phyloP scores from a whole-genome alignment of 2,797 vertebrate species.

The Trachops cirrhosus region DNA sequence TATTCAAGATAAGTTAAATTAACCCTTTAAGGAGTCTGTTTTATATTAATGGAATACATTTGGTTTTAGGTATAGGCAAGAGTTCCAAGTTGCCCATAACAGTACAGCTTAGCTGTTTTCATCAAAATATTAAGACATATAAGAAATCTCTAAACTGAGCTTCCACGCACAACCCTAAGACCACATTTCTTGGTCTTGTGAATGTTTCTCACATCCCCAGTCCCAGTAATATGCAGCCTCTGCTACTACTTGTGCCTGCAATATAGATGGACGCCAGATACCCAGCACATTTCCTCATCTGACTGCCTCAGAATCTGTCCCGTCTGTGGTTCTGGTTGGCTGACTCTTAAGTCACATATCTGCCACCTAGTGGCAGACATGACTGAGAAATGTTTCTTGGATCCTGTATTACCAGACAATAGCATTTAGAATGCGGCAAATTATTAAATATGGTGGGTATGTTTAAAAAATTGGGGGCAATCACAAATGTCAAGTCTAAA shows the following conservation, averaged over 20 bases:
- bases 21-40: not conserved
- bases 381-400: not conserved
- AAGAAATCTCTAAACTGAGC: not conserved
- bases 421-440: not conserved
- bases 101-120: not conserved
- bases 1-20: not conserved
- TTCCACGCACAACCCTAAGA: not conserved
- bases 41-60: constrained; percentile 1
- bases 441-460: not conserved
- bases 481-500: not conserved
- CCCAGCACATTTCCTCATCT: not conserved
- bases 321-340: not conserved
- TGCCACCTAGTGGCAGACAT: constrained; percentile 32
- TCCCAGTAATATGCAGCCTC: not conserved
- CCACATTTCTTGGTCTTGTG: not conserved
- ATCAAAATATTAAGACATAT: not conserved
- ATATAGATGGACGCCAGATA: not conserved
- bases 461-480: not conserved
- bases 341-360: not conserved
- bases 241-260: not conserved
- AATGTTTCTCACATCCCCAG: not conserved
- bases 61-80: not conserved
- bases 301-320: too few species aligned
- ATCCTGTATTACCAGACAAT: not conserved
- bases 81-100: not conserved